phyloP scores from a whole-genome alignment of 2,888 invertebrate genomes.

The Cantharis rufa region DNA sequence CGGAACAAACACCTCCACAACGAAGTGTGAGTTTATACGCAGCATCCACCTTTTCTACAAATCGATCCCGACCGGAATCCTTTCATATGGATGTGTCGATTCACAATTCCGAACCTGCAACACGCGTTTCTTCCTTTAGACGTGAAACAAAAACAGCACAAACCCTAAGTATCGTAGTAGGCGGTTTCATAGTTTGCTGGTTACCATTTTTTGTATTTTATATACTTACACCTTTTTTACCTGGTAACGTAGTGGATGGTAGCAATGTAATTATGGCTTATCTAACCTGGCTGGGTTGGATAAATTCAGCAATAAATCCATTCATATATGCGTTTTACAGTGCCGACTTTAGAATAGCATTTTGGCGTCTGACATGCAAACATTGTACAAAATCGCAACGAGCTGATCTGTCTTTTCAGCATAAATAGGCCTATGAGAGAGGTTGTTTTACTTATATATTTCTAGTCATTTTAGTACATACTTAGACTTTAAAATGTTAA shows the following conservation, averaged over 20 bases:
- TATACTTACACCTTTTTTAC: constrained; percentile 77
- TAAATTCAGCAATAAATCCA: constrained; percentile 88
- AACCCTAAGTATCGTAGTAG: constrained; percentile 83
- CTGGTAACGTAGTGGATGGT: constrained; percentile 59
- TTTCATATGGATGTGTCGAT: constrained; percentile 60
- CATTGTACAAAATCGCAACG: constrained; percentile 62
- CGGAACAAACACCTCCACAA: constrained; percentile 45
- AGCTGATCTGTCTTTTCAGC: constrained; percentile 49
- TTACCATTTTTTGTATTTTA: constrained; percentile 85
- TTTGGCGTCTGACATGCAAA: constrained; percentile 79
- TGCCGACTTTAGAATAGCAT: constrained; percentile 83
- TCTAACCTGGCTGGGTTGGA: constrained; percentile 88
- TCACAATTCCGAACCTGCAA: constrained; percentile 57
- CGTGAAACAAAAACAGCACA: constrained; percentile 88
- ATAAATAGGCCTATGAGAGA: constrained; percentile 42
- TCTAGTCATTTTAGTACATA: constrained; percentile 25
- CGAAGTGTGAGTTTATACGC: constrained; percentile 47
- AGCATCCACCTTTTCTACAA: constrained; percentile 48
- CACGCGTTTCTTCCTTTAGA: constrained; percentile 69
- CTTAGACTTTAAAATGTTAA: constrained; percentile 12
- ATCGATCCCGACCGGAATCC: constrained; percentile 58
- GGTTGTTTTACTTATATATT: constrained; percentile 6
- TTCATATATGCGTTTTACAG: constrained; percentile 91
- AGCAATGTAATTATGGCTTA: constrained; percentile 67
- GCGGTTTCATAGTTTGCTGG: constrained; percentile 88